Percentiles rank a stretch among this genome's conserved stretches.
Evolutionary conservation across 2,888 invertebrate species (phyloP).

Genomic region (Andricus quercusramuli): DNA sequence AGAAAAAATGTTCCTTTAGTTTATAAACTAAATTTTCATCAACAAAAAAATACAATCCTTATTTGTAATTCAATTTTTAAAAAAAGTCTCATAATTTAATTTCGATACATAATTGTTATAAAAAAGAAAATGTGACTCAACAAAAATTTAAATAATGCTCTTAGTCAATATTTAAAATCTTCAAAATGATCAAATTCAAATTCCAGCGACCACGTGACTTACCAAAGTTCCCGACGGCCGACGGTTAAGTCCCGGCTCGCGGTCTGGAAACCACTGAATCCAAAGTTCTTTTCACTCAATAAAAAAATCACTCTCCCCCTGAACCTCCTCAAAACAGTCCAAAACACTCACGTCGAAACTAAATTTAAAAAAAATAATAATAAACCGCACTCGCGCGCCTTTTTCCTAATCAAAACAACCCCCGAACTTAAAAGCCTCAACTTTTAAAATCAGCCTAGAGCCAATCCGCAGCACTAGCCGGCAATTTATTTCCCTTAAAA

Average conservation of each 20-base stretch:
- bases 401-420: slow-evolving; percentile 4
- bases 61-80: too few species aligned
- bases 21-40: too few species aligned
- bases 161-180: too few species aligned
- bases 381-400: slow-evolving; percentile 16
- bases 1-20: too few species aligned
- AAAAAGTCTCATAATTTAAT: too few species aligned
- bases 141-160: too few species aligned
- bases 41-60: too few species aligned
- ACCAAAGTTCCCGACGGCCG: slow-evolving; percentile 74
- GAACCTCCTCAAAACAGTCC: background rate
- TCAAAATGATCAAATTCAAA: background rate
- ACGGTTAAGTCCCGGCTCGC: slow-evolving; percentile 52
- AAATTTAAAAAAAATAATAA: background rate
- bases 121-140: too few species aligned
- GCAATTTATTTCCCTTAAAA: background rate
- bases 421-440: background rate
- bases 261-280: slow-evolving; percentile 36
- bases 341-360: background rate
- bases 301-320: slow-evolving; percentile 25
- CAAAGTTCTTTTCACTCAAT: slow-evolving; percentile 21
- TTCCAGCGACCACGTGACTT: slow-evolving; percentile 58
- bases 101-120: too few species aligned
- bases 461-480: background rate
- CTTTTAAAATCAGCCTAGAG: background rate